phyloP scores from a whole-genome alignment of 2,113 vertebrate species.

The Platichthys stellatus region DNA sequence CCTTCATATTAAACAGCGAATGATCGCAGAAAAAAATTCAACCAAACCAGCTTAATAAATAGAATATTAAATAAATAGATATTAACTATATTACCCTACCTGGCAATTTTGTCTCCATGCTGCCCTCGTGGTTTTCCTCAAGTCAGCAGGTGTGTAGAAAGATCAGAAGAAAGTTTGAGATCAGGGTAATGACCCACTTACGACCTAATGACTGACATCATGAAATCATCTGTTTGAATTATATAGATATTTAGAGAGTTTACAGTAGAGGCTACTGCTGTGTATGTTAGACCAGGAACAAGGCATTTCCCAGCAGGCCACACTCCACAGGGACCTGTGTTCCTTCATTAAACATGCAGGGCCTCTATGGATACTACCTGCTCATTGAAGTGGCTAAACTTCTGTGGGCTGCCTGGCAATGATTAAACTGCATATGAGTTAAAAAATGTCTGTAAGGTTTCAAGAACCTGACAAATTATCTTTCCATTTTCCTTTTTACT shows the following conservation, averaged over 20 bases:
- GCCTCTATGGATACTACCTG: not conserved
- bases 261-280: not conserved
- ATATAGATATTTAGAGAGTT: not conserved
- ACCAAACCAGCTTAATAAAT: no score
- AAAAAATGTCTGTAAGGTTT: not conserved
- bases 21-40: no score
- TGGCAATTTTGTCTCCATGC: no score
- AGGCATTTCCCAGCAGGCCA: slow-evolving; percentile 16
- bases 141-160: no score
- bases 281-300: slow-evolving; percentile 11
- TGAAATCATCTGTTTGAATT: not conserved
- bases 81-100: not conserved
- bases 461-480: not conserved
- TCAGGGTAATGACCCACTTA: not conserved
- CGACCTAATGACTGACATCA: not conserved
- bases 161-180: no score
- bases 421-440: slow-evolving; percentile 39
- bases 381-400: slow-evolving; percentile 25
- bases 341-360: slow-evolving; percentile 27
- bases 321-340: slow-evolving; percentile 2
- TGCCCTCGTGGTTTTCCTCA: no score
- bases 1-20: no score
- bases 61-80: no score
- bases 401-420: slow-evolving; percentile 40
- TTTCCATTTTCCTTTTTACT: not conserved